phyloP scores from a whole-genome alignment of 2,797 vertebrate species.

The Cuniculus paca region DNA sequence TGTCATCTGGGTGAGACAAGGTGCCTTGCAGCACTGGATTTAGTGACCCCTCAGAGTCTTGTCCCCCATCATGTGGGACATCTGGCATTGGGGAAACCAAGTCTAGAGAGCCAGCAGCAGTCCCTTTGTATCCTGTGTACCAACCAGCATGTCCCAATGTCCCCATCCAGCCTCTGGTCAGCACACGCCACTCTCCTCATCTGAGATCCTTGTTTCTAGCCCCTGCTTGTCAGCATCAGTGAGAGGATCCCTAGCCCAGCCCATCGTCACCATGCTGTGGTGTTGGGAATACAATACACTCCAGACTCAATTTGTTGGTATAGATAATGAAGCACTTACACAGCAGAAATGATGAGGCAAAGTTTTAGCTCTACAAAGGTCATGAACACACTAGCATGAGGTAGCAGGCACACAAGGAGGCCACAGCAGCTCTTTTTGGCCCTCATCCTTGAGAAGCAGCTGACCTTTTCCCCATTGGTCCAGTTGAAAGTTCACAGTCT shows the following conservation, averaged over 20 bases:
- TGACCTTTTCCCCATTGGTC: neutral
- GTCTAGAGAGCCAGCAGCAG: too few relatives aligned
- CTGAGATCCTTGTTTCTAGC: neutral
- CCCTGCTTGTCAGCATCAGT: too few relatives aligned
- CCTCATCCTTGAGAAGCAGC: neutral
- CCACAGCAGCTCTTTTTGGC: neutral
- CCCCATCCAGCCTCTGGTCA: neutral
- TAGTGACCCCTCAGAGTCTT: neutral
- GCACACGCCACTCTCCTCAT: neutral
- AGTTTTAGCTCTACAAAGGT: neutral
- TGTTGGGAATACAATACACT: neutral
- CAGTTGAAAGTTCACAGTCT: too few relatives aligned
- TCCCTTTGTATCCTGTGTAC: neutral
- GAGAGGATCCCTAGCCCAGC: neutral
- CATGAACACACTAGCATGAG: neutral
- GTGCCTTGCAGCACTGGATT: neutral
- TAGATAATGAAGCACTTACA: neutral
- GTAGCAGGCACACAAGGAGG: neutral
- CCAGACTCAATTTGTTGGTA: neutral
- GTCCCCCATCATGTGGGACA: rapidly evolving
- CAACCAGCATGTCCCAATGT: neutral
- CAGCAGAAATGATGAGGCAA: neutral
- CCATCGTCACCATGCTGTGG: neutral
- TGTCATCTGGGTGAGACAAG: neutral
- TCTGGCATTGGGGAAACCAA: neutral